These are phyloP conservation scores for Calliopsis andreniformis DNA, from an alignment of 1,140 invertebrate species.

Conservation along the genomic window DNA sequence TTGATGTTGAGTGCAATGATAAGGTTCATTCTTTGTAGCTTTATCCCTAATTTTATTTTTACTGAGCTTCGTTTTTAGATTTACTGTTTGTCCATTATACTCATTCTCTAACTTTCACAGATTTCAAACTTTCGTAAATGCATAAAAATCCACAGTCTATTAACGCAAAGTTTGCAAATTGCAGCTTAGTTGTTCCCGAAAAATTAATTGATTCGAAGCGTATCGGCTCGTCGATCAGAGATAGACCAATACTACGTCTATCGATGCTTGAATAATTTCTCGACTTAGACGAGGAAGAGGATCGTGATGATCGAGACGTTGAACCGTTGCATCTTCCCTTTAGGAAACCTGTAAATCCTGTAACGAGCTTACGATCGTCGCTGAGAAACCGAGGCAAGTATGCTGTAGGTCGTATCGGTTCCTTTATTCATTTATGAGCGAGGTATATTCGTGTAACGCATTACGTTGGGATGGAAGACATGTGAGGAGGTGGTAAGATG, in stretches of 20 bases:
- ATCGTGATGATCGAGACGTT: slow-evolving; percentile 42
- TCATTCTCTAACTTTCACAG: no score
- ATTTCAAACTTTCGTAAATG: no score
- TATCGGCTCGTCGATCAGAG: slow-evolving; percentile 14
- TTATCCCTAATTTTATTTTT: no score
- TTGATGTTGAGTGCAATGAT: no score
- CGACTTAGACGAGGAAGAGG: not conserved
- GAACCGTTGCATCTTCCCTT: slow-evolving; percentile 35
- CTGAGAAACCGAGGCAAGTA: not conserved
- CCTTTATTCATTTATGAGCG: not conserved
- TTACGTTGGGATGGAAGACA: no score
- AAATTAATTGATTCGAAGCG: slow-evolving; percentile 44
- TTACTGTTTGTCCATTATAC: no score
- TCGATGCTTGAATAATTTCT: slow-evolving; percentile 48
- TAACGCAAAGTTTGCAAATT: slow-evolving; percentile 33
- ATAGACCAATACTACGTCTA: slow-evolving; percentile 34
- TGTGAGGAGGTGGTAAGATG: no score
- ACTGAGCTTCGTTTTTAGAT: no score
- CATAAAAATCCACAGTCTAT: no score
- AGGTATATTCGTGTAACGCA: not conserved
- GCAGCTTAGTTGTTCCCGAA: not conserved
- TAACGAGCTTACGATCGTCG: not conserved
- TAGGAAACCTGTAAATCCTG: slow-evolving; percentile 48
- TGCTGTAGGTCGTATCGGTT: not conserved
- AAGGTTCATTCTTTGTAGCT: no score